Conservation (phyloP, 2,797 vertebrate species). For the Amazona ochrocephala region DNA sequence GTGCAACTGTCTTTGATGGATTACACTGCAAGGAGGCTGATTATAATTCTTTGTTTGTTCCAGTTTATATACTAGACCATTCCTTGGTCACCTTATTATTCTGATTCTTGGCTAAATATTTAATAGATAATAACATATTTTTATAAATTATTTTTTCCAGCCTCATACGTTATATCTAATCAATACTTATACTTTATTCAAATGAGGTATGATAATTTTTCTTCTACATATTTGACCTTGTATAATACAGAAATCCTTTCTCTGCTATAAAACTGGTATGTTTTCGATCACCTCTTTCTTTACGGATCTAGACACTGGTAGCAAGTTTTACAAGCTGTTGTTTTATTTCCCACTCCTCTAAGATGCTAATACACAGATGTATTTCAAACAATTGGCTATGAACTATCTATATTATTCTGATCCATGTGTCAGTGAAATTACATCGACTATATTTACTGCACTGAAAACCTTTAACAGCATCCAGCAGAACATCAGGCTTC, state of each 20-base stretch:
- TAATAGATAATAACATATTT: constrained; percentile 67
- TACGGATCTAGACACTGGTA: not conserved
- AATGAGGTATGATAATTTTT: constrained; percentile 5
- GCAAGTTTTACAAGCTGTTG: constrained; percentile 44
- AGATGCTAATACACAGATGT: constrained; percentile 14
- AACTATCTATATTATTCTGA: constrained; percentile 54
- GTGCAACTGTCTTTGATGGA: constrained; percentile 61
- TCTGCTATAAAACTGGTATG: constrained; percentile 7
- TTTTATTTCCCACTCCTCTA: constrained; percentile 34
- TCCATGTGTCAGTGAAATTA: constrained; percentile 22
- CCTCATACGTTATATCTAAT: constrained; percentile 51
- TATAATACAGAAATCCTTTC: constrained; percentile 28
- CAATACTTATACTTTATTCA: constrained; percentile 72
- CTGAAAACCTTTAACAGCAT: constrained; percentile 27
- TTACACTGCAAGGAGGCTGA: constrained; percentile 8
- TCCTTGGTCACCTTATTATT: constrained; percentile 58
- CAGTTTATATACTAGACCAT: constrained; percentile 1
- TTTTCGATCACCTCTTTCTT: constrained; percentile 18
- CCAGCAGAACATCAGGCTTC: constrained; percentile 25
- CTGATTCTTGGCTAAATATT: constrained; percentile 45
- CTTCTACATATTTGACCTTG: constrained; percentile 55
- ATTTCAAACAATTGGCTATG: constrained; percentile 60
- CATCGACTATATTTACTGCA: constrained; percentile 54
- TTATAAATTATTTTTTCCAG: constrained; percentile 64
- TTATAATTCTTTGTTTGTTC: constrained; percentile 27